Percentiles rank a stretch among this genome's conserved stretches.
Conservation (phyloP, 2,888 invertebrate species). For the Nomada hirtipes region DNA sequence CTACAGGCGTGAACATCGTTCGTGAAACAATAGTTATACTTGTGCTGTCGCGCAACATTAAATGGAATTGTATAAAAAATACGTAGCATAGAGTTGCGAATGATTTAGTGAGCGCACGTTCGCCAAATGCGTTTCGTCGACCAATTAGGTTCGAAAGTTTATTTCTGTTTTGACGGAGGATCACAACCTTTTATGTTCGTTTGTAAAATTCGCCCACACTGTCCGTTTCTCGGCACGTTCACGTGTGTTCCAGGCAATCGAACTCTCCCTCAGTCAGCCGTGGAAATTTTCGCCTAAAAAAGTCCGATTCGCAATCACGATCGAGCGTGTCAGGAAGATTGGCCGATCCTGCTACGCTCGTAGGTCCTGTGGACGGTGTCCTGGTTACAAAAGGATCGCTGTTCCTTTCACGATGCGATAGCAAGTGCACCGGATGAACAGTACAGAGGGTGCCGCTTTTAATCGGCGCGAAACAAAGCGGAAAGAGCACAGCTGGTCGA, state of each 20-base stretch:
- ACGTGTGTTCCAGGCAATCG: neutral
- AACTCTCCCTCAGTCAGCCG: neutral
- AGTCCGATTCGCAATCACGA: slow-evolving; percentile 34
- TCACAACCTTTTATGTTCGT: no score
- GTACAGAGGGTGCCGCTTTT: slow-evolving; percentile 16
- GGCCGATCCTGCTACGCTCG: slow-evolving; percentile 53
- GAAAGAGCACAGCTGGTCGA: slow-evolving; percentile 12
- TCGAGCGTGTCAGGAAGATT: slow-evolving; percentile 57
- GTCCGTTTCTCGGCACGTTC: slow-evolving; percentile 4
- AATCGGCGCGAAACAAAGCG: slow-evolving; percentile 26
- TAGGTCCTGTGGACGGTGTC: slow-evolving; percentile 64
- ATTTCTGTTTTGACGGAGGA: no score
- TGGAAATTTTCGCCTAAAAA: neutral
- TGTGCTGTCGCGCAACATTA: no score
- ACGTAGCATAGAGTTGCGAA: no score
- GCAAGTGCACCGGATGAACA: slow-evolving; percentile 4
- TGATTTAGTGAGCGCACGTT: no score
- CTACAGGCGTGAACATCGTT: neutral
- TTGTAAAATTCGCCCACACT: no score
- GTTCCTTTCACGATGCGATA: slow-evolving; percentile 24
- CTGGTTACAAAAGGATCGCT: slow-evolving; percentile 55
- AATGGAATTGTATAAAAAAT: no score
- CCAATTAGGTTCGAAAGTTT: no score
- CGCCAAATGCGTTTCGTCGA: no score
- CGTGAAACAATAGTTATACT: no score